phyloP scores from a whole-genome alignment of 2,888 invertebrate genomes.

The Tipula unca region DNA sequence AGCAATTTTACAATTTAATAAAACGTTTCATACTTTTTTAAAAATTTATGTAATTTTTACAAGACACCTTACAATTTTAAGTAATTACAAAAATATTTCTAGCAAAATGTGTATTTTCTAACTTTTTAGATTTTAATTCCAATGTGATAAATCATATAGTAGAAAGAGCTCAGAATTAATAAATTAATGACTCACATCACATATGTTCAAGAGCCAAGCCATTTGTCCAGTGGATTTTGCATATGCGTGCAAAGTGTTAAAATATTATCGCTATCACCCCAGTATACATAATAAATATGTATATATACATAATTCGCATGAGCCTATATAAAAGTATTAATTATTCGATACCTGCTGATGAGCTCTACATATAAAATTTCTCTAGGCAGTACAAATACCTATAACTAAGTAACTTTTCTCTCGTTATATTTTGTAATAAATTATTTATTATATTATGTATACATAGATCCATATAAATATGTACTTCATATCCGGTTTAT shows the following conservation, averaged over 20 bases:
- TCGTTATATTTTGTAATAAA: not conserved
- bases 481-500: not conserved
- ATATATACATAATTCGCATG: not conserved
- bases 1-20: no score
- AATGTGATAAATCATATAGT: no score
- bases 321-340: not conserved
- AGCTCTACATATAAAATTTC: not conserved
- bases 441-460: not conserved
- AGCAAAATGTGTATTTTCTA: no score
- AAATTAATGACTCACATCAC: no score
- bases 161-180: no score
- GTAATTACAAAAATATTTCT: no score
- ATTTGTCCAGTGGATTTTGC: no score
- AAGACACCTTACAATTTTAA: no score
- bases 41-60: no score
- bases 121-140: no score
- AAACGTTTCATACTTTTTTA: no score
- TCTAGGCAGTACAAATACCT: not conserved
- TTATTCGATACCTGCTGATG: not conserved
- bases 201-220: no score
- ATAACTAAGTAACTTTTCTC: not conserved
- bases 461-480: not conserved
- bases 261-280: not conserved
- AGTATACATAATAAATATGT: not conserved
- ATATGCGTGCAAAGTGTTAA: not conserved